Base-by-base conservation (phyloP, 1,140 invertebrate genomes). In the Lepidurus arcticus region DNA sequence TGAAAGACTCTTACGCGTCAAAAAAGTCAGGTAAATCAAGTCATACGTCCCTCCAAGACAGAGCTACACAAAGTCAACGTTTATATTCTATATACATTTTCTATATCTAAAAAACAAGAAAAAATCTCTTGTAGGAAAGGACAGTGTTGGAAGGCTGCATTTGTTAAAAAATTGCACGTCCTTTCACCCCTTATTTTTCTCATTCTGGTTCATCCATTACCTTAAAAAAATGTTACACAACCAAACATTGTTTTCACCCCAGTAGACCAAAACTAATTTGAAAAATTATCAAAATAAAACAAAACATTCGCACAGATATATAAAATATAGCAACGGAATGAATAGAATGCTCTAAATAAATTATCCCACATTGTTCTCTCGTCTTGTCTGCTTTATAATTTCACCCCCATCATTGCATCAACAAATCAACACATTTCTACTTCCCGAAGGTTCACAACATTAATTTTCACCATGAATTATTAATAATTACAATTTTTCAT, bases 301-400 rank as follows among this genome's bases (percentile, higher is more conserved):
- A 65, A 65, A 65, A 21, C 21, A 16, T 65, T 65, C 53, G 53
- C 53, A 65, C 7, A 1, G 16, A 65, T 21, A 65, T 21, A 65
- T 65, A 21, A 65, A 65, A 65, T 65, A 7, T 65, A 34, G 53
- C 53, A 65, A 65, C 53, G 53, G 53, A 65, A n/a, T 65, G 16
- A 65, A 65, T 65, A 65, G 16, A 65, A 65, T 65, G 53, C 53
- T 65, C 53, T 65, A 65, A 65, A 65, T 65, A 65, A 65, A 65
- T 65, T 65, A 65, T 65, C 53, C 53, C 53, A 65, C 13, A 65
- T n/a, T 21, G 21, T 16, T 65, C 13, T 13, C 21, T 21, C 53
- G 16, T 16, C 21, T n/a, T 7, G 53, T 21, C 16, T 21, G 16
- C 16, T 16, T 65, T n/a, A 65, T 6, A 65, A 13, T 65, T 65